These are phyloP conservation scores for Drosophila planitibia DNA, from an alignment of 2,888 invertebrate species.

Conservation along the genomic window DNA sequence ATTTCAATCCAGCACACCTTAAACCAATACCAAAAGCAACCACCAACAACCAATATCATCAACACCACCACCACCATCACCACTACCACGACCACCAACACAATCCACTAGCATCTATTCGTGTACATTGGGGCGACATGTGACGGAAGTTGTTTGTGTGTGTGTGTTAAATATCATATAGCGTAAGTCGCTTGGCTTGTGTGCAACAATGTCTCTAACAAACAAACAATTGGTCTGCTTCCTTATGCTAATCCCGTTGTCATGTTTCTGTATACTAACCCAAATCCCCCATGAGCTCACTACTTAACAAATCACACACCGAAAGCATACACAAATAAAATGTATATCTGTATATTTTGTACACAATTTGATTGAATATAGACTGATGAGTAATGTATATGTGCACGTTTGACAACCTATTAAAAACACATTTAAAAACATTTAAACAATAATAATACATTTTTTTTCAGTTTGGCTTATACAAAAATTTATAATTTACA, in stretches of 20 bases:
- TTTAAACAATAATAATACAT: background rate
- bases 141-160: slow-evolving; percentile 62
- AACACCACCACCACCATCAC: slow-evolving; percentile 35
- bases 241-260: slow-evolving; percentile 34
- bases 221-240: slow-evolving; percentile 21
- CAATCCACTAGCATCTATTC: slow-evolving; percentile 55
- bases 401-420: background rate
- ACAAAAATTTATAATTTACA: background rate
- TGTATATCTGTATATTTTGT: background rate
- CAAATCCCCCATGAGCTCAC: slow-evolving; percentile 27
- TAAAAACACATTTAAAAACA: background rate
- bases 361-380: background rate
- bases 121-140: slow-evolving; percentile 58
- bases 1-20: slow-evolving; percentile 26
- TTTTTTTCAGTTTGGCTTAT: background rate
- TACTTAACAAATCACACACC: background rate
- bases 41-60: slow-evolving; percentile 50
- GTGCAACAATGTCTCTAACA: slow-evolving; percentile 44
- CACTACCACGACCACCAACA: slow-evolving; percentile 41
- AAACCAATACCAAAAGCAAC: slow-evolving; percentile 31
- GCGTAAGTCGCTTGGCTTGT: slow-evolving; percentile 73
- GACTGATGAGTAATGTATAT: background rate
- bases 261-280: slow-evolving; percentile 39
- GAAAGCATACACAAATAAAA: slow-evolving; percentile 16
- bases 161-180: slow-evolving; percentile 49